Evolutionary conservation across 2,888 invertebrate genomes (phyloP), one percentile per base, ranked within the genome.

Genomic region (Eucera pruinosa): DNA sequence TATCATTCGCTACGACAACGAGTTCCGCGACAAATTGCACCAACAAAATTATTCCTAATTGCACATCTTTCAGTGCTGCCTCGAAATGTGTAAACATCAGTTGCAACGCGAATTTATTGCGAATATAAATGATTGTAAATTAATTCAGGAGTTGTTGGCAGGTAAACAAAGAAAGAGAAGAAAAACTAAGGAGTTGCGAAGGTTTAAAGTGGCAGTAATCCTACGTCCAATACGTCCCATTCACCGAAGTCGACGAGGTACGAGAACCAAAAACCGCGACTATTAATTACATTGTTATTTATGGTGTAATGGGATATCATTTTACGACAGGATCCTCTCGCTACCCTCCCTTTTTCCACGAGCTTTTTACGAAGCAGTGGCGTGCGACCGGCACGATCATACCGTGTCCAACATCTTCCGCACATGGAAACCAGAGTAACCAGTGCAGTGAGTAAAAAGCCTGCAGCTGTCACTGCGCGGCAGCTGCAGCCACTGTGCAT

Each of bases 341-440:
- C 47, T 70, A 43, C 65, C 74, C 52, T 41, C 58, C 27, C 55
- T 61, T 78, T 55, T 64, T 66, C 69, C 43, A 36, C 1, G 20
- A 25, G 27, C 41, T 74, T 74, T 74, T 74, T 74, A 68, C 69
- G 65, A 27, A 25, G 5, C 61, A 23, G 36, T 30, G 64, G 65
- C 78, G 78, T 74, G 69, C 47, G 74, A 78, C 58, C 60, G 11
- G 62, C 75, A 43, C 60, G 52, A 70, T 64, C 70, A 25, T 25
- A 52, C 55, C 70, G 64, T 36, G 57, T 27, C 57, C 25, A 45
- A 52, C 33, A 70, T 67, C 62, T 62, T 77, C 78, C 73, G 79
- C 80, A 70, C 78, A 80, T 80, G 80, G 80, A 79, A 80, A 78
- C 80, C 79, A 80, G 80, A 81, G 81, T 76, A 81, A 80, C 80